A percentile compares a stretch with the other conserved stretches of the same genome.
Evolutionary conservation across 2,888 invertebrate genomes (phyloP).

Genomic region (Leptinotarsa juncta): DNA sequence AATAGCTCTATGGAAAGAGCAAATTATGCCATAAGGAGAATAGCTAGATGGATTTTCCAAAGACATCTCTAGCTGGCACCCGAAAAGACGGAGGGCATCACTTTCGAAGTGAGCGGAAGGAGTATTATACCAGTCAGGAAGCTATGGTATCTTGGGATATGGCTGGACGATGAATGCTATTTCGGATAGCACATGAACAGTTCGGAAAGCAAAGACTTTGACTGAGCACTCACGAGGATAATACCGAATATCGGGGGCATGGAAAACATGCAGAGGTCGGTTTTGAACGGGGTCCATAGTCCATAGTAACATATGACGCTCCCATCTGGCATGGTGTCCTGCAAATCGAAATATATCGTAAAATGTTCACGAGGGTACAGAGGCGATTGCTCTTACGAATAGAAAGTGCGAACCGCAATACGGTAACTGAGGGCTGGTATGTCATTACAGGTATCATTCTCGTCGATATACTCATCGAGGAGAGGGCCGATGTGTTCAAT

Average conservation of each 20-base stretch:
- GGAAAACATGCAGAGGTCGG: neutral
- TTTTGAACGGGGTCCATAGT: slow-evolving; percentile 1
- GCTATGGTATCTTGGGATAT: slow-evolving; percentile 26
- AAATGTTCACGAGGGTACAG: slow-evolving; percentile 6
- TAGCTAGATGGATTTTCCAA: slow-evolving; percentile 19
- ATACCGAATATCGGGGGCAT: slow-evolving; percentile 22
- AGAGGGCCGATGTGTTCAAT: neutral
- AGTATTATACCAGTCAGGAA: neutral
- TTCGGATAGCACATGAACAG: neutral
- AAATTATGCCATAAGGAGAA: slow-evolving; percentile 15
- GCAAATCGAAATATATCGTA: slow-evolving; percentile 1
- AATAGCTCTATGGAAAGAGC: slow-evolving; percentile 7
- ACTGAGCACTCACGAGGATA: neutral
- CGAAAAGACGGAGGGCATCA: slow-evolving; percentile 24
- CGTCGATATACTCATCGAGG: neutral
- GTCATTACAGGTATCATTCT: too few species aligned
- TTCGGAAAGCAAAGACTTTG: neutral
- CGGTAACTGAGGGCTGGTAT: too few species aligned
- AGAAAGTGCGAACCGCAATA: neutral
- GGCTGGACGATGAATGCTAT: slow-evolving; percentile 4
- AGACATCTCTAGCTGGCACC: slow-evolving; percentile 28
- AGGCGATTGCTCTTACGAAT: slow-evolving; percentile 6
- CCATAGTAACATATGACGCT: slow-evolving; percentile 22
- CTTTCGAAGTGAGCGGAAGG: too few species aligned
- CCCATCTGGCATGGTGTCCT: slow-evolving; percentile 23